These are phyloP conservation scores for Anoplopoma fimbria DNA, from an alignment of 2,113 vertebrate genomes.

Conservation along the genomic window DNA sequence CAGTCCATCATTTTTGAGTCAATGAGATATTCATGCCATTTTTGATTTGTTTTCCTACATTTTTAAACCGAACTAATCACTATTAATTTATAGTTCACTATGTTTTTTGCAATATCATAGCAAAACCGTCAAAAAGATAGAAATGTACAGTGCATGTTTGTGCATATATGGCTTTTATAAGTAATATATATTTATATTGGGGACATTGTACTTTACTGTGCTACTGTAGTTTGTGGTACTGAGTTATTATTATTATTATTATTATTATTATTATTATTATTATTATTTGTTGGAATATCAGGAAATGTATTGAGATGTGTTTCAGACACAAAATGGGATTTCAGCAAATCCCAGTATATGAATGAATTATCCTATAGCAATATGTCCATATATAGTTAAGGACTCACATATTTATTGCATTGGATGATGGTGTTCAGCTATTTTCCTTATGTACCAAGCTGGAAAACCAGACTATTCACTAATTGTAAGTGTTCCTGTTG, in stretches of 20 bases:
- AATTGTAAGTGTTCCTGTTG: conserved; percentile 9
- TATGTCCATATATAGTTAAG: not conserved
- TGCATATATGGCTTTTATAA: not conserved
- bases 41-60: not conserved
- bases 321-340: not conserved
- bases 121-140: not conserved
- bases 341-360: not conserved
- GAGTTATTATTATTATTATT: too few relatives aligned
- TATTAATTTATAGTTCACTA: not conserved
- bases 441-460: conserved; percentile 12
- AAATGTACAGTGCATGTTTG: not conserved
- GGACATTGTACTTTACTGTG: not conserved
- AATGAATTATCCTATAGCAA: not conserved
- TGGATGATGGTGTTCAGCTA: not conserved
- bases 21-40: not conserved
- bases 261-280: too few relatives aligned
- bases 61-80: not conserved
- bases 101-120: not conserved
- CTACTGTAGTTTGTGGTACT: not conserved
- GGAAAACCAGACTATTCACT: not conserved
- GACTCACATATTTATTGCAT: not conserved
- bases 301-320: not conserved
- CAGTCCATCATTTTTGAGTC: not conserved
- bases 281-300: not conserved
- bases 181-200: not conserved